phyloP scores from a whole-genome alignment of 2,888 invertebrate genomes.

The Polydrusus cervinus region DNA sequence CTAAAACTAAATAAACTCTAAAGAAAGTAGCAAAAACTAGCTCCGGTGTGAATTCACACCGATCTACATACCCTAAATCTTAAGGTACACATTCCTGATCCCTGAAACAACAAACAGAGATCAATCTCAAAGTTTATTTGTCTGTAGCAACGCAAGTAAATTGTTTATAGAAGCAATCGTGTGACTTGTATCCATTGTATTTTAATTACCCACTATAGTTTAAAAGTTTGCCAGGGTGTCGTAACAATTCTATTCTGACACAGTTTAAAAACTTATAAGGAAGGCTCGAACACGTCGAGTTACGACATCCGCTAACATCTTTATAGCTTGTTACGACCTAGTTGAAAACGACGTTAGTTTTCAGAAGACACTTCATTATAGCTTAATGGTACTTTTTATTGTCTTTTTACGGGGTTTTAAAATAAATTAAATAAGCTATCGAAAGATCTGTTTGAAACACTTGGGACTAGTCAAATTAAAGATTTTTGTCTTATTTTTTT shows the following conservation, averaged over 20 bases:
- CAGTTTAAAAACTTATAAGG: slow-evolving; percentile 30
- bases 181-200: slow-evolving; percentile 26
- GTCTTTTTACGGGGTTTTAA: background rate
- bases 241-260: slow-evolving; percentile 26
- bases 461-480: background rate
- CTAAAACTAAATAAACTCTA: too few species aligned
- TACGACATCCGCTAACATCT: slow-evolving; percentile 41
- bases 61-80: background rate
- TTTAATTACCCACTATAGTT: slow-evolving; percentile 24
- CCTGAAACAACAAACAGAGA: slow-evolving; percentile 10
- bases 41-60: background rate
- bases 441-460: background rate
- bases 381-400: slow-evolving; percentile 11
- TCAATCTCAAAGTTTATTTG: slow-evolving; percentile 13
- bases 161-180: slow-evolving; percentile 27
- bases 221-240: slow-evolving; percentile 19
- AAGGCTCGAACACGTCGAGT: slow-evolving; percentile 11
- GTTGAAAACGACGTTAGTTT: slow-evolving; percentile 22
- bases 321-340: slow-evolving; percentile 31
- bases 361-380: slow-evolving; percentile 9
- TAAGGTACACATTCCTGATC: background rate
- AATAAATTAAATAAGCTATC: background rate
- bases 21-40: background rate
- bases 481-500: background rate
- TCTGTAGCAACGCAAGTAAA: slow-evolving; percentile 22